Conservation (phyloP, 1,140 invertebrate genomes). For the Bombus huntii region DNA sequence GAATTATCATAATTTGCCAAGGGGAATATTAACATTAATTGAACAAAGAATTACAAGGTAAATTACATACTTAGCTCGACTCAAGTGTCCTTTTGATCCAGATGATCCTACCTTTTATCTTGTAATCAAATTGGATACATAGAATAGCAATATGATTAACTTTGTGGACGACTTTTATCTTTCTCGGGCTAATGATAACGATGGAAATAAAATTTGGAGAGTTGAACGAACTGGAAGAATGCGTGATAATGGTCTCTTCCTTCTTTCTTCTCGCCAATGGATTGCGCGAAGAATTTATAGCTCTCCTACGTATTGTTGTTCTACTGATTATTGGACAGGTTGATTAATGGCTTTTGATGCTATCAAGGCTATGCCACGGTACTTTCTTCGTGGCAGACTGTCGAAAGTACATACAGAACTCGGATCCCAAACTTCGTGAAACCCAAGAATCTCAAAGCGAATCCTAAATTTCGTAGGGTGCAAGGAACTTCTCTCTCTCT, state of each 20-base stretch:
- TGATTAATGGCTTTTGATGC: slow-evolving; percentile 23
- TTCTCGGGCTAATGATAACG: not conserved
- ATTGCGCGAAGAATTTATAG: not conserved
- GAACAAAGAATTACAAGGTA: too few species aligned
- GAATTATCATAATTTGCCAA: too few species aligned
- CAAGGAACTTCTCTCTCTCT: not conserved
- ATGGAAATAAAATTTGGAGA: not conserved
- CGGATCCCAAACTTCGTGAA: not conserved
- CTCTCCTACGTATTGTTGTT: slow-evolving; percentile 11
- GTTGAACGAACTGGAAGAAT: not conserved
- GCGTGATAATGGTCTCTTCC: not conserved
- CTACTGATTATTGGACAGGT: slow-evolving; percentile 7
- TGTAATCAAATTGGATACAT: not conserved
- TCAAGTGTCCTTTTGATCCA: not conserved
- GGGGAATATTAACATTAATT: too few species aligned
- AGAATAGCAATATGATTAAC: not conserved
- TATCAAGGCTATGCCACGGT: not conserved
- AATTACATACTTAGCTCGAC: not conserved
- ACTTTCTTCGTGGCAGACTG: not conserved
- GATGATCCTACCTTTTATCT: not conserved
- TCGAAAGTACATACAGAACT: not conserved
- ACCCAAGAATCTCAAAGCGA: slow-evolving; percentile 6
- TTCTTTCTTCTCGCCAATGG: not conserved
- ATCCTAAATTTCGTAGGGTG: not conserved
- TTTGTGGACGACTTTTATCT: not conserved